Base-by-base conservation (phyloP, 2,113 vertebrate species). In the Dinomys branickii region DNA sequence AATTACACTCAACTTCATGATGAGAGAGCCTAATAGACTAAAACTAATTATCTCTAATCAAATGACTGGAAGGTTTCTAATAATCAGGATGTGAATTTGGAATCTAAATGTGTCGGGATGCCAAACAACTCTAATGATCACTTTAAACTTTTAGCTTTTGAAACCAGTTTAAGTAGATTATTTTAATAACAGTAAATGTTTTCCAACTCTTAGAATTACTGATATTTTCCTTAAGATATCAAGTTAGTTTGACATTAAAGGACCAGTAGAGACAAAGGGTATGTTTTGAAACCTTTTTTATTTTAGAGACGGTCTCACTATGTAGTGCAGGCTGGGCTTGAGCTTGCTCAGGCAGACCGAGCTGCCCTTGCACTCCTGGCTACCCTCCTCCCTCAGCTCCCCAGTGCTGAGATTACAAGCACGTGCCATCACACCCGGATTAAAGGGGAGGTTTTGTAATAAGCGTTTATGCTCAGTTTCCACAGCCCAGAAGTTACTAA, bases 31-130 rank as follows among this genome's bases (percentile, higher is more conserved):
- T 92, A 85, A 91, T 69, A 89, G 81, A 82, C n/a, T 75, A 96
- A 96, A 92, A 28, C 30, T 96, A 93, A 95, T 96, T 94, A 95
- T 90, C 33, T 90, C 52, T 94, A 82, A 95, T 96, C 73, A 97
- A 97, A 96, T 94, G 44, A 88, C 24, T 92, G 44, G 20, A 85
- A 86, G 44, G 63, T 88, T 91, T 67, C 47, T 73, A 91, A 86
- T 89, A 84, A 92, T 91, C 90, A 90, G 33, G 44, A 69, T 65
- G 30, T 80, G 71, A 96, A 93, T 77, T 88, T 80, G 63, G 9
- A 88, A 75, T 78, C 47, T 94, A 95, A 96, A 78, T 94, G 63
- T 54, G 93, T 26, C 28, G 56, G 33, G 24, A 92, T 73, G 44
- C 2, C 67, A 52, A 87, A 67, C 24, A 96, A 65, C 26, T 63